Evolutionary conservation across 2,888 invertebrate genomes (phyloP), one percentile per base, ranked within the genome.

Genomic region (Halocaridina rubra): DNA sequence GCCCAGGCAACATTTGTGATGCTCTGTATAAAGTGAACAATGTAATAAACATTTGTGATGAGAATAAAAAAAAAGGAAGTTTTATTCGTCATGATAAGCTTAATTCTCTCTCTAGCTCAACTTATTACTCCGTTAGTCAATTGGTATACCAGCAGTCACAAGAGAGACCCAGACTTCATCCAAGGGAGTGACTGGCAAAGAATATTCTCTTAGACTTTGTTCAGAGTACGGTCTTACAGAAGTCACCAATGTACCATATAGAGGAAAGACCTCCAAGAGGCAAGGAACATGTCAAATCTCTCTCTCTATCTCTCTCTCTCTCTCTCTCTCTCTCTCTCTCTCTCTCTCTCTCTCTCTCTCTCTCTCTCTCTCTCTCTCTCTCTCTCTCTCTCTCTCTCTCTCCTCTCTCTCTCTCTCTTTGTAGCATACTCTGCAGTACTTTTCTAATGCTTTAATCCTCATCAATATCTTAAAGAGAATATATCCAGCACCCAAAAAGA

Each of bases 11-110:
- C 59, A 59, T 76, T 80, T 53, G 53, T 53, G 53, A 77, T 78
- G 78, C 78, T 71, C 78, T 74, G 64, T 84, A 78, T 84, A 84
- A 78, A 82, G 82, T 77, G 77, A 82, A 19, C 77, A 84, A 72
- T 84, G 78, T 84, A 84, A 84, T 84, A 84, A 84, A 84, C 82
- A 71, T 78, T 72, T 84, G 78, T 84, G 78, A 84, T 78, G 71
- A 71, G 67, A 72, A 27, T 61, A 32, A 57, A n/a, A n/a, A n/a
- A n/a, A n/a, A n/a, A n/a, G n/a, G n/a, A n/a, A n/a, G 22, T 24
- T 30, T 4, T 77, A n/a, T 67, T 46, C 10, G 1, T 76, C 39
- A 53, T 46, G 33, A 33, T 32, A 71, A 33, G 32, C 22, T 29
- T 32, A 53, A 53, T 53, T 53, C 13, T n/a, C n/a, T 13, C 53